Evolutionary conservation across 2,797 vertebrate species (phyloP).

Genomic region (Anguilla pacifica): DNA sequence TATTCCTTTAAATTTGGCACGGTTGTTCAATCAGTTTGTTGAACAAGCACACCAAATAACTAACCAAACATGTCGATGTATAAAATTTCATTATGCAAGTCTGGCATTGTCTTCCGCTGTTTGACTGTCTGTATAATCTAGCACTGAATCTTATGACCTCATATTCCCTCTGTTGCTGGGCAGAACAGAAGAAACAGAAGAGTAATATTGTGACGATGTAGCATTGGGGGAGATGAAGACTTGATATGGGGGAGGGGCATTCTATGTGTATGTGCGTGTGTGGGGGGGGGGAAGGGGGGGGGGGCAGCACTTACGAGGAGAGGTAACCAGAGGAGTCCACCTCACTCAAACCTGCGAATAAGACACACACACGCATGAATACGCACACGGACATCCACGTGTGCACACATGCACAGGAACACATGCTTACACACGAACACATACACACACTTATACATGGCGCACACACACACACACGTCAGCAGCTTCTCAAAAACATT

Average conservation of each 20-base stretch:
- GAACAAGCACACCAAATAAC: not conserved
- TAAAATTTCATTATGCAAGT: not conserved
- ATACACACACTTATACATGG: not conserved
- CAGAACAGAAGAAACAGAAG: not conserved
- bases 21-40: not conserved
- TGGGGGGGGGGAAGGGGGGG: not conserved
- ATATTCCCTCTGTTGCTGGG: not conserved
- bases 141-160: not conserved
- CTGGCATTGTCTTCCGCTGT: not conserved
- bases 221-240: not conserved
- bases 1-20: not conserved
- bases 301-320: constrained; percentile 19
- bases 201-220: not conserved
- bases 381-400: not conserved
- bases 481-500: not conserved
- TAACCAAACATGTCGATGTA: not conserved
- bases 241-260: not conserved
- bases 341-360: not conserved
- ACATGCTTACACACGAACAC: not conserved
- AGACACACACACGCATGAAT: constrained; percentile 1
- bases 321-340: not conserved
- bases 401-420: not conserved
- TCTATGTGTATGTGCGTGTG: not conserved
- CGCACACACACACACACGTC: not conserved
- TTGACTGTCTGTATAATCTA: not conserved